Evolutionary conservation across 2,113 vertebrate genomes (phyloP).

Genomic region (Osmerus mordax): DNA sequence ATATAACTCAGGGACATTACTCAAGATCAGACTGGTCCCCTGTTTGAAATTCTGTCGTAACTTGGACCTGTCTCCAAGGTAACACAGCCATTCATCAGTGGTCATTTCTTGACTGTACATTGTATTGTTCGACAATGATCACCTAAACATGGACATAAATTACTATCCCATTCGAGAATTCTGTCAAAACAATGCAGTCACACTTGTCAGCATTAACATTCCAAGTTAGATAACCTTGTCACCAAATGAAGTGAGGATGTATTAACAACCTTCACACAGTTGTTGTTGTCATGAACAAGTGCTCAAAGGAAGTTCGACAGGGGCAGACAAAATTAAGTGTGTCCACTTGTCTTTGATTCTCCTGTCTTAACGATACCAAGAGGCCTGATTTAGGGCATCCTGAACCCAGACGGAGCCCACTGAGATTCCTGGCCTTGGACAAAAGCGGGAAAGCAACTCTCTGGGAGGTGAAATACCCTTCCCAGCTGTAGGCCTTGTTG

Average conservation of each 20-base stretch:
- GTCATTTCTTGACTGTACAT: too few relatives aligned
- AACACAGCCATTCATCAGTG: too few relatives aligned
- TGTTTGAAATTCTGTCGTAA: too few relatives aligned
- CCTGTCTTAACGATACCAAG: conserved; percentile 16
- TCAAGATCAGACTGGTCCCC: too few relatives aligned
- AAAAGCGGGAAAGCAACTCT: conserved; percentile 38
- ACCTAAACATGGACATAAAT: too few relatives aligned
- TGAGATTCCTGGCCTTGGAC: conserved; percentile 41
- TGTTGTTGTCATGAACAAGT: conserved; percentile 1
- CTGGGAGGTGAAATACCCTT: conserved; percentile 57
- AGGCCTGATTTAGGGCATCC: conserved; percentile 65
- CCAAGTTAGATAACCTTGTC: neutral
- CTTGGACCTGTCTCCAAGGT: too few relatives aligned
- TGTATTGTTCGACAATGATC: too few relatives aligned
- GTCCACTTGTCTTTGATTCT: conserved; percentile 24
- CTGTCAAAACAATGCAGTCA: neutral
- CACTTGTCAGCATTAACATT: neutral
- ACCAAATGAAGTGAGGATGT: neutral
- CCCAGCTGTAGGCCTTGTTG: conserved; percentile 54
- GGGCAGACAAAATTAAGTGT: conserved; percentile 2
- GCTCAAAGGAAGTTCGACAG: neutral
- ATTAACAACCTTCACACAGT: neutral
- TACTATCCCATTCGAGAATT: too few relatives aligned
- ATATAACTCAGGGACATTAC: too few relatives aligned
- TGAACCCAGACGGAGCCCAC: conserved; percentile 62